Evolutionary conservation across 2,113 vertebrate species (phyloP), one percentile per base, ranked within the genome.

Genomic region (Callospermophilus lateralis): DNA sequence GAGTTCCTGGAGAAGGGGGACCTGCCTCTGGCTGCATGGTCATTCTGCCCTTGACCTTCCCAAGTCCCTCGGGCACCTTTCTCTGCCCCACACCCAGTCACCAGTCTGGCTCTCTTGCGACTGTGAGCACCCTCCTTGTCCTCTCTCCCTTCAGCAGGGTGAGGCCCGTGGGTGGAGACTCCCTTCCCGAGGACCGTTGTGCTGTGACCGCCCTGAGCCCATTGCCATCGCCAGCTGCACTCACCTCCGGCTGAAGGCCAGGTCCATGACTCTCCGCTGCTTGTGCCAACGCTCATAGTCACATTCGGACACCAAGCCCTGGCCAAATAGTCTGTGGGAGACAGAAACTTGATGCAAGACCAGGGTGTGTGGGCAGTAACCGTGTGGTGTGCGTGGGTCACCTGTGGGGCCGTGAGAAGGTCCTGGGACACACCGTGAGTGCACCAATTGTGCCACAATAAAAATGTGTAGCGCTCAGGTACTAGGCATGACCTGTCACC

Each of bases 201-300:
- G 15, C 51, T 26, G 32, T 15, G 30, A 48, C 83, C 28, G 53
- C n/a, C n/a, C 0, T 0, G 9, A 6, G 32, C 12, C 20, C 7
- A 0, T 0, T 0, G 20, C 37, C 2, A 0, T 2, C 67, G 10
- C 37, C 0, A 0, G 17, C 48, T 8, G 0, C 5, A 8, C 99
- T 99, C 97, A 99, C 99, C 97, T 97, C 93, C 99, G 98, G 97
- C 99, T 99, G 94, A 99, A 99, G 2, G 99, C 99, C 8, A 99
- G 98, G 95, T 99, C 99, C 98, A 99, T 99, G 93, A 99, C 98
- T 19, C 98, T 98, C 6, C 99, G 98, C 95, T 99, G 99, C 88
- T 99, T 99, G 96, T 98, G 99, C 99, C 99, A 99, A 6, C 96
- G 96, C 8, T 99, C 99, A 3, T 99, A 98, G 97, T 99, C 93